Evolutionary conservation across 2,797 vertebrate genomes (phyloP).

Genomic region (Hafferia zeledoni): DNA sequence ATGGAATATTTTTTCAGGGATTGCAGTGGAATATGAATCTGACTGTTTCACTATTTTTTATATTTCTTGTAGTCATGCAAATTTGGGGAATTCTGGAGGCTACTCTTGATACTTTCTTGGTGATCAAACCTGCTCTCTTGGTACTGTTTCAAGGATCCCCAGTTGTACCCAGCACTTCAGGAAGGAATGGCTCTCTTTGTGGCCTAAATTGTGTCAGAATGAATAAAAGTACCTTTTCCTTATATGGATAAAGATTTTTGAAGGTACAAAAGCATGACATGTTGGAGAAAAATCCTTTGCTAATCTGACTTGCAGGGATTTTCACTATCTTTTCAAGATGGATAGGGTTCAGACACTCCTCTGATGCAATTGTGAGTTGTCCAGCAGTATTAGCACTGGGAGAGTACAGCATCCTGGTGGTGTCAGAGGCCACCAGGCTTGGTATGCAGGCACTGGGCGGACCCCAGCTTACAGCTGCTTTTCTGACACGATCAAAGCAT

Average conservation of each 20-base stretch:
- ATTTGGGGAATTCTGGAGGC: background rate
- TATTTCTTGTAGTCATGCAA: background rate
- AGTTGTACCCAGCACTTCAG: background rate
- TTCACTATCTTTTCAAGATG: background rate
- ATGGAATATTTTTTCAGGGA: background rate
- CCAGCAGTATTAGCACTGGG: background rate
- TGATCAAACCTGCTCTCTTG: background rate
- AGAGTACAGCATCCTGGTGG: background rate
- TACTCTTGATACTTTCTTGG: background rate
- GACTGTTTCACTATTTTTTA: background rate
- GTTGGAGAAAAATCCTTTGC: background rate
- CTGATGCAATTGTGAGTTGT: background rate
- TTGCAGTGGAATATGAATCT: background rate
- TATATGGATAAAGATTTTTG: background rate
- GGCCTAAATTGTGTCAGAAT: background rate
- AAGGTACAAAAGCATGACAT: background rate
- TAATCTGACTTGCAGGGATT: background rate
- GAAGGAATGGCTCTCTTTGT: background rate
- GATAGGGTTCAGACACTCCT: background rate
- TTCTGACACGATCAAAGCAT: slow-evolving; percentile 21
- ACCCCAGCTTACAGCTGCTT: background rate
- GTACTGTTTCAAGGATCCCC: background rate
- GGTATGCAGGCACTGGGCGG: background rate
- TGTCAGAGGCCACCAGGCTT: background rate
- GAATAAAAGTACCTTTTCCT: background rate